Conservation (phyloP, 2,888 invertebrate species). For the Drosophila colorata region DNA sequence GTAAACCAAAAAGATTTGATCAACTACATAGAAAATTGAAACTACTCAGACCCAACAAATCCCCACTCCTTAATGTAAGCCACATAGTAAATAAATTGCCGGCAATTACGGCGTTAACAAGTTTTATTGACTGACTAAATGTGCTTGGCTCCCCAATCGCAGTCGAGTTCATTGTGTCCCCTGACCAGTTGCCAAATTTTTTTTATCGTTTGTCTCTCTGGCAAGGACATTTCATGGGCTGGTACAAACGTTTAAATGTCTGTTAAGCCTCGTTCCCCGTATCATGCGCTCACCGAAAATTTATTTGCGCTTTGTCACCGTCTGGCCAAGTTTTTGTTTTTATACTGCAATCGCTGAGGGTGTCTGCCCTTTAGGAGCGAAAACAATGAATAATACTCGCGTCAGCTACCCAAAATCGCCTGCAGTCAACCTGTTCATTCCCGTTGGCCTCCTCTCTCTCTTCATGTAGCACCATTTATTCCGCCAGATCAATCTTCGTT, state of each 20-base stretch:
- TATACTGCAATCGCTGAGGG: constrained; percentile 46
- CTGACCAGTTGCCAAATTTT: constrained; percentile 35
- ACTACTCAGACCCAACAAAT: constrained; percentile 24
- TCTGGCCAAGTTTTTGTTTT: constrained; percentile 71
- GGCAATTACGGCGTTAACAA: constrained; percentile 86
- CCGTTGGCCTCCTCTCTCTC: constrained; percentile 10
- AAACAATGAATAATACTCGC: constrained; percentile 75
- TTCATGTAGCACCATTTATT: constrained; percentile 70
- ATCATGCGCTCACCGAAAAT: constrained; percentile 47
- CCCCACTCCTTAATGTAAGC: constrained; percentile 28
- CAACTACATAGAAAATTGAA: constrained; percentile 47
- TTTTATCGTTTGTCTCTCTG: constrained; percentile 32
- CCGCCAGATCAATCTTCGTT: constrained; percentile 82
- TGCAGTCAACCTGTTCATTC: constrained; percentile 49
- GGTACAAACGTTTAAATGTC: constrained; percentile 78
- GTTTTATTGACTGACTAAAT: constrained; percentile 86
- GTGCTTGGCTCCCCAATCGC: constrained; percentile 53
- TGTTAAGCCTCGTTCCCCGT: constrained; percentile 48
- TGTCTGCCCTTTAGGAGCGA: constrained; percentile 50
- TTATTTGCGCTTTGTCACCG: constrained; percentile 78
- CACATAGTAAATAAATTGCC: constrained; percentile 85
- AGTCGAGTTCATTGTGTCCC: constrained; percentile 11
- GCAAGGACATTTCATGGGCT: constrained; percentile 77
- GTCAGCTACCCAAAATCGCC: constrained; percentile 68
- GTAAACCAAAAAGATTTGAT: constrained; percentile 61